Base-by-base conservation (phyloP, 2,113 vertebrate genomes). In the Saguinus midas region DNA sequence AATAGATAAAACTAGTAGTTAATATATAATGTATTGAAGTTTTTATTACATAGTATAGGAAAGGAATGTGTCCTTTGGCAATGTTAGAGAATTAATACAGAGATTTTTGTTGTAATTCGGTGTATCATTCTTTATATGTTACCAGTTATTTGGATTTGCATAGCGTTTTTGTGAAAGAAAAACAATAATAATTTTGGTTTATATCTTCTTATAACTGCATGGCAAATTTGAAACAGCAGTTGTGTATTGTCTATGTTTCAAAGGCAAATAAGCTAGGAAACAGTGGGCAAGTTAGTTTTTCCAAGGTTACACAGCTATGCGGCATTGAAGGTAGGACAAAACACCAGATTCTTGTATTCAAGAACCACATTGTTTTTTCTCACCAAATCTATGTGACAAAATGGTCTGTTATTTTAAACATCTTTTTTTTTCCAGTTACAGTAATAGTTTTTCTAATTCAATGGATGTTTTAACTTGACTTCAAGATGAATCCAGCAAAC, bases 41-140 rank as follows among this genome's bases (percentile, higher is more conserved):
- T 94, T 40, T 94, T 92, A 70, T 35, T 45, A 87, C 40, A 14
- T 32, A 40, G 23, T 86, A 78, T 23, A 72, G 66, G 18, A 86
- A 92, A 85, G 70, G 3, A 52, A 73, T 72, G 3, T 68, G 25
- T 94, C 25, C 88, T 84, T 57, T 50, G 70, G 14, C n/a, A 85
- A 35, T 37, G 4, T 45, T 83, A 78, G 7, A 87, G 23, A 64
- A 64, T 90, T 55, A 72, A 55, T 88, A 7, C 5, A 64, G 48
- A 70, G 10, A 18, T 61, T 76, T 8, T 58, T 68, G 23, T 8
- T 81, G 81, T 89, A 25, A 66, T 90, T 55, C 27, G 43, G 0
- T 73, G 70, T 50, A 11, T 80, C 70, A 88, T 43, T 92, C 40
- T 94, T 94, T 94, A 50, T 58, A 85, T 79, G 81, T 57, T 87